Base-by-base conservation (phyloP, 2,113 vertebrate species). In the Lophotis ruficrista region DNA sequence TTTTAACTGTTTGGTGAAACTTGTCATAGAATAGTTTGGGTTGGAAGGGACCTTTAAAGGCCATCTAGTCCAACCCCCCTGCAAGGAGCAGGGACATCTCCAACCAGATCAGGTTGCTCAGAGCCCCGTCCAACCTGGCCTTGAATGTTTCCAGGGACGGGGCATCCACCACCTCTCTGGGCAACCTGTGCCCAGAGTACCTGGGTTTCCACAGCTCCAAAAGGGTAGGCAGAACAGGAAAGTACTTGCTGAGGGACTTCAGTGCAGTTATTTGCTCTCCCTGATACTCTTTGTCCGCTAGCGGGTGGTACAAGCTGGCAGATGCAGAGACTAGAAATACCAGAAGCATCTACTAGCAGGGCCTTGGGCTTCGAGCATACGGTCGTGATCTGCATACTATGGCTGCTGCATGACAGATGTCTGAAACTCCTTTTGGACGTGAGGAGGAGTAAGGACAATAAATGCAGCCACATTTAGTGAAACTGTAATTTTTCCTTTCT, bases 291-390 rank as follows among this genome's bases (percentile, higher is more conserved):
- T 12, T 60, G 5, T 45, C 75, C 85, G 23, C 11, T 23, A 5
- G 6, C 1, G 0, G 14, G 7, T 35, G 25, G 43, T 47, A 51
- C 20, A n/a, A 48, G 13, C 9, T 56, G 38, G 15, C 30, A 50
- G 47, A 62, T 12, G 21, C 45, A 37, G 54, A 65, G 30, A 48
- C 12, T 12, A 33, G 45, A 89, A 69, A 30, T n/a, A 47, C 1
- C n/a, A 66, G 73, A 61, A 77, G 13, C 45, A 50, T 23, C 33
- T 57, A 4, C 2, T 15, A 48, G 56, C 9, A 30, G 43, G 30
- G 20, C 33, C 31, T 56, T 35, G 11, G 21, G 19, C 30, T 53
- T 61, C 0, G 0, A 58, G 17, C 41, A 3, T 12, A 7, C 0
- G 0, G 21, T 9, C 71, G 9, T 37, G 23, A 18, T 80, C 48